Evolutionary conservation across 2,113 vertebrate genomes (phyloP), one percentile per base, ranked within the genome.

Genomic region (Otocyon megalotis): DNA sequence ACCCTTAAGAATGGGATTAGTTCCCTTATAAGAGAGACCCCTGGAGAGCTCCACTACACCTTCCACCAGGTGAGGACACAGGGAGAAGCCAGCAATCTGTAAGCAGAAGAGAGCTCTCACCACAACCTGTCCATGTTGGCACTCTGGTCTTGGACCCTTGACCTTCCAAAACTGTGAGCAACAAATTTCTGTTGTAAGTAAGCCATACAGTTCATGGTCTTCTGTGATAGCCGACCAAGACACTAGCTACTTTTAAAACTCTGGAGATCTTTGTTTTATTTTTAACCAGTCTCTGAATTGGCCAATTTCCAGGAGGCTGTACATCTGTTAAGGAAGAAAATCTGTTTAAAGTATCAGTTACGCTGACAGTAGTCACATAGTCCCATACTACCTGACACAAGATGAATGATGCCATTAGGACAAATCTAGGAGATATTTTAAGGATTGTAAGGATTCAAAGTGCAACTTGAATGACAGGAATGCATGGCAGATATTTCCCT

Each of bases 391-490:
- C 48, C 8, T 35, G 50, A 67, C 50, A 90, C 69, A 26, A n/a
- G 43, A 56, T 69, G 60, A 95, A 58, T 90, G 50, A 85, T 50
- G 32, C 35, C 26, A 17, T 65, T 77, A 63, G 60, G 62, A 90
- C 50, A 90, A 77, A 90, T 90, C 60, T 69, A 60, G 79, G 71
- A 37, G 30, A 69, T 60, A 60, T 37, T 90, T 95, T 85, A 67
- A 84, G 50, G 35, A 8, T 48, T 95, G 24, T 19, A 35, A 77
- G 28, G 50, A 50, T 43, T 17, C 48, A 19, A 19, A 50, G n/a
- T 35, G 60, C 50, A 67, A 67, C 88, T n/a, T 56, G 8, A 90
- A 67, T 77, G 69, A n/a, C 22, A 48, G 35, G 67, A 90, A 65
- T 28, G 10, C 56, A 48, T 24, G 65, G 48, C 26, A 48, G 28